A percentile compares a stretch with the other conserved stretches of the same genome.
Conservation (phyloP, 2,797 vertebrate species). For the Pantherophis alleghaniensis region DNA sequence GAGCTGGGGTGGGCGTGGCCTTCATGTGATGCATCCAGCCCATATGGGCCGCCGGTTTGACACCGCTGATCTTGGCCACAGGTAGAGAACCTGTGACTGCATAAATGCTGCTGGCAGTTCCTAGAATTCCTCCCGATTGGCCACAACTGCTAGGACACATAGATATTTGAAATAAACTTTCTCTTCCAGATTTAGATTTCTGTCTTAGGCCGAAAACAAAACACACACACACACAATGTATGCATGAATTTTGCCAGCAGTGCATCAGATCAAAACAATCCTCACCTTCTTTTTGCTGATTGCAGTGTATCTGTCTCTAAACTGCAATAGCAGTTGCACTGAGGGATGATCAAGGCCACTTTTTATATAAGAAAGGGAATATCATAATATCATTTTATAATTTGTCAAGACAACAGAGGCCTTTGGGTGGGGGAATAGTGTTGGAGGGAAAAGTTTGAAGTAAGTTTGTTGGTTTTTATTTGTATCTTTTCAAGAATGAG, state of each 20-base stretch:
- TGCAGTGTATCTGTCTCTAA: background rate
- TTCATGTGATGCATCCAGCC: too few relatives aligned
- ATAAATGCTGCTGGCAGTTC: background rate
- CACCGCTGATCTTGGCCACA: background rate
- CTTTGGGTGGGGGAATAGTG: background rate
- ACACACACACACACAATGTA: background rate
- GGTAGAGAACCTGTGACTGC: background rate
- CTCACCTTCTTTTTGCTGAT: background rate
- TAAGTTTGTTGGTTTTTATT: background rate
- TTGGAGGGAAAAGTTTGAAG: background rate
- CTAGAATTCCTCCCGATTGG: background rate
- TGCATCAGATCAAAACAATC: background rate
- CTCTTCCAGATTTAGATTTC: background rate
- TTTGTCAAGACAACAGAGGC: background rate
- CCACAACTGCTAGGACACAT: background rate
- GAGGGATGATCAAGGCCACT: background rate
- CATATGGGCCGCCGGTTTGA: rapidly evolving
- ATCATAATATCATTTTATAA: background rate
- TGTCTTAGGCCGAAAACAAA: background rate
- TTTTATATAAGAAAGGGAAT: background rate
- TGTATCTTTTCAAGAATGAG: background rate
- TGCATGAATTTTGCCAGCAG: background rate
- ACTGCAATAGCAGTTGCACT: background rate
- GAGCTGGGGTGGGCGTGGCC: too few relatives aligned
- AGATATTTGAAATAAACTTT: background rate